phyloP scores from a whole-genome alignment of 2,113 vertebrate species.

The Phalacrocorax aristotelis region DNA sequence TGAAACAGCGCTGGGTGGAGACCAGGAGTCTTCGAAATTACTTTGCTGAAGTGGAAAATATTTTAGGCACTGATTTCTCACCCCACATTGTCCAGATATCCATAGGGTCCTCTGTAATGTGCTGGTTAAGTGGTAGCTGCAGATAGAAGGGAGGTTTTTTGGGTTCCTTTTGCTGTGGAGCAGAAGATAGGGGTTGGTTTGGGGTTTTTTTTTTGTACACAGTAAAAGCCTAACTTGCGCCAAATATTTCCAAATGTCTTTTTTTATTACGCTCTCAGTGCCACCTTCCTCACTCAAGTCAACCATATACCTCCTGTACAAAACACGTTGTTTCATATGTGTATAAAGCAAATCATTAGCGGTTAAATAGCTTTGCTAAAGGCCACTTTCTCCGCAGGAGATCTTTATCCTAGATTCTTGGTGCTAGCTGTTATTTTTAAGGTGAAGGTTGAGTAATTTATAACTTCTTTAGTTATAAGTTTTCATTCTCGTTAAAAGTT shows the following conservation, averaged over 20 bases:
- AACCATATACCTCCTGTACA: not conserved
- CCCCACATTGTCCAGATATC: accelerated
- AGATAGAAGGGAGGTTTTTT: not conserved
- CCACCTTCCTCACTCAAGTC: not conserved
- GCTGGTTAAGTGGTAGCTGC: not conserved
- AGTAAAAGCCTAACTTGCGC: not conserved
- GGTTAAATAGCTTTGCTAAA: not conserved
- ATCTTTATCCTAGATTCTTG: not conserved
- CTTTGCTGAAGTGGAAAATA: not conserved
- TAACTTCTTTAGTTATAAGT: not conserved
- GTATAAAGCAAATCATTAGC: not conserved
- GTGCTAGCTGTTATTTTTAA: not conserved
- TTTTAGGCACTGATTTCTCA: not conserved
- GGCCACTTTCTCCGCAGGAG: not conserved
- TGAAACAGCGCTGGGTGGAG: not conserved
- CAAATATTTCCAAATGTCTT: not conserved
- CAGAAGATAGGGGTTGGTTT: not conserved
- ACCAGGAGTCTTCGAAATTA: not conserved
- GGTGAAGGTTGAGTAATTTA: not conserved
- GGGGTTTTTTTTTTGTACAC: not conserved
- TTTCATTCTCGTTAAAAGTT: not conserved
- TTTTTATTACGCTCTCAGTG: not conserved
- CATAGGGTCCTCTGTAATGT: accelerated
- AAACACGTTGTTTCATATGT: not conserved
- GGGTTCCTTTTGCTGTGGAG: not conserved